A percentile compares a stretch with the other conserved stretches of the same genome.
phyloP scores from a whole-genome alignment of 2,888 invertebrate species.

The Xestia c-nigrum region DNA sequence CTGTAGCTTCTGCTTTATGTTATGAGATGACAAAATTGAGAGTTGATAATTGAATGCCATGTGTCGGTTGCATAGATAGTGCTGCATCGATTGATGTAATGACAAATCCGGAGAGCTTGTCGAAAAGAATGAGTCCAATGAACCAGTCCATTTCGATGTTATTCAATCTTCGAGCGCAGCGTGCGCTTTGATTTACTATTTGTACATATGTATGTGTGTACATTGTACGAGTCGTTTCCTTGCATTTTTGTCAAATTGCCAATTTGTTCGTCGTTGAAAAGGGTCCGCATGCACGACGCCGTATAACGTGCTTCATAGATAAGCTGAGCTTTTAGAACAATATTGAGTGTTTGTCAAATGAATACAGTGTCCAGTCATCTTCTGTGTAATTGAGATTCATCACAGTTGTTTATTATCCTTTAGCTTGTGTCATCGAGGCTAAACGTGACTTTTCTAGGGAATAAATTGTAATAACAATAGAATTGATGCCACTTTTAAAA shows the following conservation, averaged over 20 bases:
- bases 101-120: constrained; percentile 53
- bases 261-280: constrained; percentile 78
- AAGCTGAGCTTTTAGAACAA: constrained; percentile 37
- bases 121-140: constrained; percentile 78
- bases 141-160: constrained; percentile 73
- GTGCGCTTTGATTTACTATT: constrained; percentile 62
- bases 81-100: constrained; percentile 43
- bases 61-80: constrained; percentile 33
- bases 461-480: constrained; percentile 20
- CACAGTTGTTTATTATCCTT: constrained; percentile 60
- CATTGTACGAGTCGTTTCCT: constrained; percentile 72
- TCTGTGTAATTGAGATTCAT: constrained; percentile 47
- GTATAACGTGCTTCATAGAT: constrained; percentile 44
- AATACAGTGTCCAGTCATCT: constrained; percentile 36
- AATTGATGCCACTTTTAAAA: constrained; percentile 1
- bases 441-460: constrained; percentile 66
- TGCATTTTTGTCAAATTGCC: constrained; percentile 88
- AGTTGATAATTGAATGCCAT: constrained; percentile 29
- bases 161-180: constrained; percentile 74
- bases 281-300: constrained; percentile 46
- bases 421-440: constrained; percentile 65
- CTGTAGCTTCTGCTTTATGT: constrained; percentile 22
- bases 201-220: constrained; percentile 51
- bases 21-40: constrained; percentile 33
- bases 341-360: constrained; percentile 30